Conservation (phyloP, 2,113 vertebrate genomes). For the Lagopus muta region DNA sequence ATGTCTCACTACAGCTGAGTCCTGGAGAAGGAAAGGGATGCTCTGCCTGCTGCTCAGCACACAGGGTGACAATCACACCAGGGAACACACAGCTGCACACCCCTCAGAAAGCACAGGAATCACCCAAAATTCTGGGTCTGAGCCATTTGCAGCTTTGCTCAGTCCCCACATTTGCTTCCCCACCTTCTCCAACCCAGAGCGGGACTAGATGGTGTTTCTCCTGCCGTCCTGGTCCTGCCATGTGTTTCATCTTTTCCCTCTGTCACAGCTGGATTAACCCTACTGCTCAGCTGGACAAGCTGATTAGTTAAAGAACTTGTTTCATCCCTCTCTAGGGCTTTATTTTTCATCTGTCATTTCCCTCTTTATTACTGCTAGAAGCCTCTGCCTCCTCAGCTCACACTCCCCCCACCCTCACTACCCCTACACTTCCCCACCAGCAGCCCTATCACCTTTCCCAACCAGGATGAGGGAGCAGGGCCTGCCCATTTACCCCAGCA, state of each 20-base stretch:
- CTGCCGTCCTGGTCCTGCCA: background rate
- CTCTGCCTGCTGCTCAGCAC: background rate
- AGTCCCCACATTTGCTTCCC: background rate
- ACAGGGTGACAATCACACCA: rapidly evolving
- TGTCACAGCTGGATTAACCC: conserved; percentile 42
- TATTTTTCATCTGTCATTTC: conserved; percentile 52
- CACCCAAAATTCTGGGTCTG: background rate
- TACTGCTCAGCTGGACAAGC: conserved; percentile 38
- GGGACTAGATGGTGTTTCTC: background rate
- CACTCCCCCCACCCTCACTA: background rate
- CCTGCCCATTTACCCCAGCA: background rate
- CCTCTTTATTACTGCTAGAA: conserved; percentile 15
- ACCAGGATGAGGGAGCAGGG: background rate
- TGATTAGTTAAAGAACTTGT: conserved; percentile 64
- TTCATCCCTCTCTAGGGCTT: conserved; percentile 45
- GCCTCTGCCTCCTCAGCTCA: background rate
- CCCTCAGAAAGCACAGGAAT: background rate
- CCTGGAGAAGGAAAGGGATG: background rate
- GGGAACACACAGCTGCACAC: background rate
- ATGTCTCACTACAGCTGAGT: background rate
- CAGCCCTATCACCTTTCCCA: background rate
- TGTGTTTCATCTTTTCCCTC: conserved; percentile 36
- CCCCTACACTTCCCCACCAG: background rate
- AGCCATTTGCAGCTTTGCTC: background rate
- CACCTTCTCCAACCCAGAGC: rapidly evolving